phyloP scores from a whole-genome alignment of 2,888 invertebrate genomes.

The Miltochrista miniata region DNA sequence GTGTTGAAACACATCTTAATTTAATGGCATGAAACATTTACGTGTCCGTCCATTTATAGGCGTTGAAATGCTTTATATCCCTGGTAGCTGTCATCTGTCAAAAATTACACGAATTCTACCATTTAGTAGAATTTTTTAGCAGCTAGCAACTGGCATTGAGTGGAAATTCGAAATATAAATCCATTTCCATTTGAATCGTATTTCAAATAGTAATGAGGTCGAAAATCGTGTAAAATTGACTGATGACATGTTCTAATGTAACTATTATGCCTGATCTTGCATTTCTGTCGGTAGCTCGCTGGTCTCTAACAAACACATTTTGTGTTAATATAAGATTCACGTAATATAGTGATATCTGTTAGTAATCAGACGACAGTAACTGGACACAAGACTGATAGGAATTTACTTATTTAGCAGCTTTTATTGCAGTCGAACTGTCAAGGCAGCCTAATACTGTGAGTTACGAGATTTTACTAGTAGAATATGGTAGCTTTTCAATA shows the following conservation, averaged over 20 bases:
- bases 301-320: conserved; percentile 11
- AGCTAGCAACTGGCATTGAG: not conserved
- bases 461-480: conserved; percentile 11
- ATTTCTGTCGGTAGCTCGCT: conserved; percentile 25
- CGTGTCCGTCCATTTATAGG: conserved; percentile 45
- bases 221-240: conserved; percentile 14
- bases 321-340: conserved; percentile 4
- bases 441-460: conserved; percentile 17
- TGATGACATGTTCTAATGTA: conserved; percentile 16
- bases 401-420: conserved; percentile 38
- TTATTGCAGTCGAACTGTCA: conserved; percentile 27
- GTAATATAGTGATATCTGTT: conserved; percentile 15
- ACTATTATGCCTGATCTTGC: conserved; percentile 24
- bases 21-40: conserved; percentile 34
- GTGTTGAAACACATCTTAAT: conserved; percentile 47
- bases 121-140: not conserved
- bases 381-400: conserved; percentile 51
- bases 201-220: not conserved
- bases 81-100: conserved; percentile 18
- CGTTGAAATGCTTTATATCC: conserved; percentile 33
- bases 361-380: conserved; percentile 26
- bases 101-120: conserved; percentile 6
- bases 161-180: not conserved
- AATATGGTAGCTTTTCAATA: not conserved
- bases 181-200: conserved; percentile 2